phyloP scores from a whole-genome alignment of 1,140 invertebrate genomes.

The Ephestia elutella region DNA sequence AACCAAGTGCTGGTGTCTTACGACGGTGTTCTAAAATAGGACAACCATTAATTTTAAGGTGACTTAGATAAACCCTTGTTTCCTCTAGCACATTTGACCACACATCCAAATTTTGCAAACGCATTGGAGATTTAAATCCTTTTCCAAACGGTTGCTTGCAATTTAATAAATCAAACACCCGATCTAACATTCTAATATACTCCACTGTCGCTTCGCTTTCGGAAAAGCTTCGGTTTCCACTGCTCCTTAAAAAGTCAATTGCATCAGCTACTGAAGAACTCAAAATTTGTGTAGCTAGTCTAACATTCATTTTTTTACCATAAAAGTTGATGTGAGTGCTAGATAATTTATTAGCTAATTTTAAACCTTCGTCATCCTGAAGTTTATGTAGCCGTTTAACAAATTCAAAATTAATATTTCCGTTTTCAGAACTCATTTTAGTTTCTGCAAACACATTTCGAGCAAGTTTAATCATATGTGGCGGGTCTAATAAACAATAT shows the following conservation, averaged over 20 bases:
- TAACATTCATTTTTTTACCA: too few relatives aligned
- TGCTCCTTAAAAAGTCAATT: slow-evolving; percentile 27
- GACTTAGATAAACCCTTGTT: slow-evolving; percentile 3
- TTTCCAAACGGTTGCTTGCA: slow-evolving; percentile 25
- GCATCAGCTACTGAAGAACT: slow-evolving; percentile 31
- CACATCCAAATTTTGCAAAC: slow-evolving; percentile 20
- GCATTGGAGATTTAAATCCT: slow-evolving; percentile 32
- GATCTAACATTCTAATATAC: slow-evolving; percentile 33
- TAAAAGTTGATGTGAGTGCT: slow-evolving; percentile 24
- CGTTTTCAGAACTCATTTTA: slow-evolving; percentile 15
- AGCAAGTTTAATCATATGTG: too few relatives aligned
- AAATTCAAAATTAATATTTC: slow-evolving; percentile 28
- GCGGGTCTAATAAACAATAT: slow-evolving; percentile 27
- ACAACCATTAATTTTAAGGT: background rate
- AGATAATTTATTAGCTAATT: slow-evolving; percentile 25
- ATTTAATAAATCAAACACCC: slow-evolving; percentile 41
- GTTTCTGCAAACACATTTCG: slow-evolving; percentile 31
- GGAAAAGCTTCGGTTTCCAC: slow-evolving; percentile 19
- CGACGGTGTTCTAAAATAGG: slow-evolving; percentile 2
- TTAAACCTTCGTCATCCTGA: slow-evolving; percentile 33
- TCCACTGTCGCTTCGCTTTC: slow-evolving; percentile 28
- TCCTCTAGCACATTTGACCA: slow-evolving; percentile 20
- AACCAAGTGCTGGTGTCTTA: slow-evolving; percentile 10
- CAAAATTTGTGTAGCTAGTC: slow-evolving; percentile 28
- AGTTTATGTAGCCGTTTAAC: slow-evolving; percentile 25